These are phyloP conservation scores for Heteropelma amictum DNA, from an alignment of 2,888 invertebrate species.

Conservation along the genomic window DNA sequence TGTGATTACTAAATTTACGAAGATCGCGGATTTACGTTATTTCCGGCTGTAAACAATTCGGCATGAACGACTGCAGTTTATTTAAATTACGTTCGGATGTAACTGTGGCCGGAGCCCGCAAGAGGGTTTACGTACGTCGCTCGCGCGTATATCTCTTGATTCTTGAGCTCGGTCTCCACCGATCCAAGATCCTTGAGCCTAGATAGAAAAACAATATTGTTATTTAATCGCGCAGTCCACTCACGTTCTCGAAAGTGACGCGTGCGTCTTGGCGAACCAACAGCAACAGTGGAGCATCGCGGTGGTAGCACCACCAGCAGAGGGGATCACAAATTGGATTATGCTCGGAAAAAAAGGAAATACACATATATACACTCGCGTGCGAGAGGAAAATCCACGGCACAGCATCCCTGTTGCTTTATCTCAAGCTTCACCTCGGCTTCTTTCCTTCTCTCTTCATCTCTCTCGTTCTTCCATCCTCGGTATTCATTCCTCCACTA, in stretches of 20 bases:
- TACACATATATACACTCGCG: constrained; percentile 37
- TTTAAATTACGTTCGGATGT: constrained; percentile 5
- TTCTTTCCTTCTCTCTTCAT: constrained; percentile 25
- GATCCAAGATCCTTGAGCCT: constrained; percentile 51
- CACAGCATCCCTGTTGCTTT: constrained; percentile 46
- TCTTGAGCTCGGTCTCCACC: constrained; percentile 19
- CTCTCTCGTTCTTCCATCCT: too few species aligned
- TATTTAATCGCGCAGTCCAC: constrained; percentile 74
- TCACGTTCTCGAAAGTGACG: constrained; percentile 74
- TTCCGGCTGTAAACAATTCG: too few species aligned
- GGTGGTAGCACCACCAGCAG: constrained; percentile 51
- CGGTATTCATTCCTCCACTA: too few species aligned
- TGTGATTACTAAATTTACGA: too few species aligned
- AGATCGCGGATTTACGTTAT: too few species aligned
- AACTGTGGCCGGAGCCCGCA: background rate
- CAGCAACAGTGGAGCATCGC: constrained; percentile 19
- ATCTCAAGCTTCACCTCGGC: constrained; percentile 58
- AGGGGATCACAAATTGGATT: constrained; percentile 76
- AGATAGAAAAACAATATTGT: constrained; percentile 75
- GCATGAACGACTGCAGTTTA: background rate
- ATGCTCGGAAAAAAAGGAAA: constrained; percentile 64
- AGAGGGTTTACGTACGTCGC: constrained; percentile 9
- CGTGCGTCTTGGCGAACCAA: constrained; percentile 61
- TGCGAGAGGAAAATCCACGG: constrained; percentile 42
- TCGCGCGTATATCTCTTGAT: constrained; percentile 30